phyloP scores from a whole-genome alignment of 2,888 invertebrate genomes.

The Hydroisotoma schaefferi region DNA sequence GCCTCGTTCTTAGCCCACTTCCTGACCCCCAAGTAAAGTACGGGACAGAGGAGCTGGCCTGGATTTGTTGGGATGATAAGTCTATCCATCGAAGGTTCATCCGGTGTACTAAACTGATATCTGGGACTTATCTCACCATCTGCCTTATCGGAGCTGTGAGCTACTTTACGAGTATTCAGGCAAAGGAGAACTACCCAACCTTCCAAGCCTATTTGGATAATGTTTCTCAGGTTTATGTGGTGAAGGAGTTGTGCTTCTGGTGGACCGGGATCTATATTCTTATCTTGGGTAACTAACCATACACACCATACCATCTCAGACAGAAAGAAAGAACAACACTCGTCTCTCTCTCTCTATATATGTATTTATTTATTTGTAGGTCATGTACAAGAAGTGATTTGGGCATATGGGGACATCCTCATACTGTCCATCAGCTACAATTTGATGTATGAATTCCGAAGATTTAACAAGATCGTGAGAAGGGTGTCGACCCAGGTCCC shows the following conservation, averaged over 20 bases:
- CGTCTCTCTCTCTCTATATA: background rate
- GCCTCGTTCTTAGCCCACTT: background rate
- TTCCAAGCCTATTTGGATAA: conserved; percentile 15
- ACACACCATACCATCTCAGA: background rate
- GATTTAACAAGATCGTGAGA: conserved; percentile 17
- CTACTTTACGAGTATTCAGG: conserved; percentile 25
- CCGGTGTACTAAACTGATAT: background rate
- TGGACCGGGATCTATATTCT: conserved; percentile 31
- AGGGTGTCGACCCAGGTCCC: background rate
- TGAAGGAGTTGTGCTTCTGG: conserved; percentile 16
- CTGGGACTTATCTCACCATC: conserved; percentile 2
- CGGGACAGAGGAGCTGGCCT: background rate
- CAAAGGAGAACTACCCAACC: conserved; percentile 14
- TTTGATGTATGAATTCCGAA: conserved; percentile 10
- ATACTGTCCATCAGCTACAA: conserved; percentile 5
- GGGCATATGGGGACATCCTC: conserved; percentile 27
- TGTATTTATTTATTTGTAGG: conserved; percentile 5
- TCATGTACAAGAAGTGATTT: conserved; percentile 19
- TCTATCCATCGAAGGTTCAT: background rate
- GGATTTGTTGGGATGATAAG: background rate
- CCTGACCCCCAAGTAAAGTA: background rate
- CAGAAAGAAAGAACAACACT: background rate
- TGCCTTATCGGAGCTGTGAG: conserved; percentile 18
- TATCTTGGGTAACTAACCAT: conserved; percentile 16
- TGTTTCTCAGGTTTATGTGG: conserved; percentile 23